A percentile compares a stretch with the other conserved stretches of the same genome.
These are phyloP conservation scores for Macrobrachium nipponense DNA, from an alignment of 1,140 invertebrate genomes.

Conservation along the genomic window DNA sequence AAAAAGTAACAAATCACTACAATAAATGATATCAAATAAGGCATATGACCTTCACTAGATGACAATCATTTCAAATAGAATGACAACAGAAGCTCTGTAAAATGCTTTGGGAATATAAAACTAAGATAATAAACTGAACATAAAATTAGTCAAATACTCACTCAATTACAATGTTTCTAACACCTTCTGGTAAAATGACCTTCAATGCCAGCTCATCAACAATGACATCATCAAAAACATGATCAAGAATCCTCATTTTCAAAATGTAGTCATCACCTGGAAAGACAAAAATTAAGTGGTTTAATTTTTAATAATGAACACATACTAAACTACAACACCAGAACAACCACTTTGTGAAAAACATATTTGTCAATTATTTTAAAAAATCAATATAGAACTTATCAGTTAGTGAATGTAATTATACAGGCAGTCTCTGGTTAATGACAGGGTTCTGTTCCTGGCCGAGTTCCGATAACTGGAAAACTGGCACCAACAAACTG, in stretches of 20 bases:
- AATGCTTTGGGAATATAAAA: background rate
- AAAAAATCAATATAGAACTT: background rate
- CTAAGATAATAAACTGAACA: background rate
- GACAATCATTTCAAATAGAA: background rate
- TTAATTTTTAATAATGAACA: background rate
- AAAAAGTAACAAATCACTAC: no score
- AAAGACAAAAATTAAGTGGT: constrained; percentile 38
- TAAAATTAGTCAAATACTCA: constrained; percentile 31
- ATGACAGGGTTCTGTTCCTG: no score
- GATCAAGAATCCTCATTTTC: constrained; percentile 94
- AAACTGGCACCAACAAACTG: no score
- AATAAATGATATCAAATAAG: no score
- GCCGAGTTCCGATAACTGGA: no score
- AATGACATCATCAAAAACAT: constrained; percentile 96
- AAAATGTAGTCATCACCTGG: constrained; percentile 81
- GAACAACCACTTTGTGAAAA: background rate
- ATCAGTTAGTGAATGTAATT: background rate
- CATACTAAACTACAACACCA: constrained; percentile 17
- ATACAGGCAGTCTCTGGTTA: no score
- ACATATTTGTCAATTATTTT: background rate
- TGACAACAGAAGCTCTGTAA: background rate
- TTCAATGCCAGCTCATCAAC: constrained; percentile 91
- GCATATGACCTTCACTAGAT: background rate
- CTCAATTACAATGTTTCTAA: constrained; percentile 82
- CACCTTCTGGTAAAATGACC: constrained; percentile 95